Percentiles rank a stretch among this genome's conserved stretches.
phyloP scores from a whole-genome alignment of 1,140 invertebrate species.

The Mercenaria mercenaria region DNA sequence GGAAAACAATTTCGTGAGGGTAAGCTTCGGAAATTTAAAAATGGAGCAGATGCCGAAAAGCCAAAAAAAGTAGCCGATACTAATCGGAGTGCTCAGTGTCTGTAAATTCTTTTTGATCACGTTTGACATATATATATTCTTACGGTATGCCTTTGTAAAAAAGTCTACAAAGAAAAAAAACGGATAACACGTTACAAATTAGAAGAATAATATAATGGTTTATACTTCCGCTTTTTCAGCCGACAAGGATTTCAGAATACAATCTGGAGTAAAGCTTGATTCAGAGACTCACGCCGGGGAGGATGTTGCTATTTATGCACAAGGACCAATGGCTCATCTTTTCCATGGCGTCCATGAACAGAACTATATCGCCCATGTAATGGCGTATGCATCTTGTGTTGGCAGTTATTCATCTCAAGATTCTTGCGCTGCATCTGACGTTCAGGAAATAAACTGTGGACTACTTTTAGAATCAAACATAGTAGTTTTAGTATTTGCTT shows the following conservation, averaged over 20 bases:
- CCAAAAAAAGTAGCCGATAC: too few species aligned
- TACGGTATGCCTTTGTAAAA: too few species aligned
- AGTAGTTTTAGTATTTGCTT: background rate
- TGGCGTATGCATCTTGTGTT: constrained; percentile 88
- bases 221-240: too few species aligned
- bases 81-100: too few species aligned
- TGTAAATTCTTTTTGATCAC: too few species aligned
- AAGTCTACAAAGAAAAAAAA: too few species aligned
- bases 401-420: constrained; percentile 72
- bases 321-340: constrained; percentile 94
- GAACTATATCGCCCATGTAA: constrained; percentile 94
- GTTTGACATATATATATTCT: too few species aligned
- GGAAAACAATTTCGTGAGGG: too few species aligned
- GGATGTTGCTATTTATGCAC: constrained; percentile 85
- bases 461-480: background rate
- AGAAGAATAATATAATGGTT: too few species aligned
- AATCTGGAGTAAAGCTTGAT: constrained; percentile 89
- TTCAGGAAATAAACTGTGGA: background rate
- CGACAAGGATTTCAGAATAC: constrained; percentile 67
- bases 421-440: constrained; percentile 39
- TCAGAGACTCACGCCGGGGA: constrained; percentile 86
- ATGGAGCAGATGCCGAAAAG: too few species aligned
- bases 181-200: too few species aligned
- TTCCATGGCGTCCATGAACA: constrained; percentile 97
- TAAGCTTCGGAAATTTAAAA: too few species aligned